Conservation (phyloP, 2,797 vertebrate species). For the Leucoraja ocellata region DNA sequence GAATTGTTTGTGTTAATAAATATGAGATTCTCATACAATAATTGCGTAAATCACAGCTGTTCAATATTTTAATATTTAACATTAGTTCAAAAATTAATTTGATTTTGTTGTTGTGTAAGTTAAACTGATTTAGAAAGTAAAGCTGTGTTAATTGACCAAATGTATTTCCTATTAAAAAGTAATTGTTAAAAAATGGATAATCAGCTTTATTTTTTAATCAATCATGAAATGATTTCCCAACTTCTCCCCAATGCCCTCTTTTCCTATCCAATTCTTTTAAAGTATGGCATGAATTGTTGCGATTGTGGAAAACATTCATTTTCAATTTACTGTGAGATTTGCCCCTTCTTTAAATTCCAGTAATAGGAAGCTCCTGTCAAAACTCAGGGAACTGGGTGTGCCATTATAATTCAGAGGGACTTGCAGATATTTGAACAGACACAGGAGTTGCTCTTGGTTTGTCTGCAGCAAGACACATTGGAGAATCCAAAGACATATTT, state of each 20-base stretch:
- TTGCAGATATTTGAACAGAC: background rate
- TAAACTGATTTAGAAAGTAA: background rate
- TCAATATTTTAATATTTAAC: background rate
- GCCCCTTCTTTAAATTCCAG: background rate
- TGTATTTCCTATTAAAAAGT: background rate
- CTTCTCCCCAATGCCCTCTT: no score
- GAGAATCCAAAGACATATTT: background rate
- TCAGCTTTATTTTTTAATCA: background rate
- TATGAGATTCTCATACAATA: background rate
- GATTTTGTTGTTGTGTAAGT: background rate
- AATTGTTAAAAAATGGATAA: background rate
- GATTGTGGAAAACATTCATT: background rate
- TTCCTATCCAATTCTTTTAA: no score
- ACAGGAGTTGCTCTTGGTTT: background rate
- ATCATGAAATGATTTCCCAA: background rate
- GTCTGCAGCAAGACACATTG: background rate
- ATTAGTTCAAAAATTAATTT: background rate
- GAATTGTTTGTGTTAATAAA: background rate
- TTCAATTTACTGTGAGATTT: background rate
- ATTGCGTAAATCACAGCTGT: background rate
- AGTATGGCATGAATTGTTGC: background rate
- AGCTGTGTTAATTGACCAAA: background rate
- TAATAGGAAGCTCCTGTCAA: background rate
- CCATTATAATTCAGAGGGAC: background rate
- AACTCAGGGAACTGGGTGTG: background rate